Conservation (phyloP, 2,888 invertebrate species). For the Stegophylla sp. region DNA sequence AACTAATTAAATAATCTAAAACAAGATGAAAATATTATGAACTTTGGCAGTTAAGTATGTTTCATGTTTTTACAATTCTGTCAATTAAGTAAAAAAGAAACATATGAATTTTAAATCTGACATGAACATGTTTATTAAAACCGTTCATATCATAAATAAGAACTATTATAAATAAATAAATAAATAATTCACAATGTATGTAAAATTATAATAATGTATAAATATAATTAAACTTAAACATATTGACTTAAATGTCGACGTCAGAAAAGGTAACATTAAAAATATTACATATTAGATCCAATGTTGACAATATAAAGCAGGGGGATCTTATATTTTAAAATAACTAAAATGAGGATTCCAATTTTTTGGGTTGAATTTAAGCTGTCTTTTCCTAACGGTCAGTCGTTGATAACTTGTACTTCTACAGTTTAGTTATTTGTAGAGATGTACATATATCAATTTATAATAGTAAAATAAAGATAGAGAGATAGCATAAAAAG, state of each 20-base stretch:
- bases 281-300: conserved; percentile 31
- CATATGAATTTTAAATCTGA: conserved; percentile 1
- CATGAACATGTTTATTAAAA: conserved; percentile 15
- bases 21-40: conserved; percentile 5
- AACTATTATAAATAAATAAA: conserved; percentile 32
- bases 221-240: conserved; percentile 40
- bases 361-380: conserved; percentile 26
- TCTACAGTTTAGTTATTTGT: neutral
- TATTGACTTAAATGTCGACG: conserved; percentile 50
- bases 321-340: conserved; percentile 8
- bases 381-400: conserved; percentile 6
- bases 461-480: neutral
- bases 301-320: conserved; percentile 19
- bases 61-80: conserved; percentile 32
- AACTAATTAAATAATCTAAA: conserved; percentile 17
- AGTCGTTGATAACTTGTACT: conserved; percentile 26
- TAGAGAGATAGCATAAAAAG: neutral
- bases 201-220: conserved; percentile 17
- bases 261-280: conserved; percentile 56
- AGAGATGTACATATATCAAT: neutral
- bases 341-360: conserved; percentile 42
- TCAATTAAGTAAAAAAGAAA: conserved; percentile 11
- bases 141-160: neutral
- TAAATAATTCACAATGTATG: conserved; percentile 46
- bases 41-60: conserved; percentile 53